phyloP scores from a whole-genome alignment of 2,888 invertebrate genomes.

The Sicus ferrugineus region DNA sequence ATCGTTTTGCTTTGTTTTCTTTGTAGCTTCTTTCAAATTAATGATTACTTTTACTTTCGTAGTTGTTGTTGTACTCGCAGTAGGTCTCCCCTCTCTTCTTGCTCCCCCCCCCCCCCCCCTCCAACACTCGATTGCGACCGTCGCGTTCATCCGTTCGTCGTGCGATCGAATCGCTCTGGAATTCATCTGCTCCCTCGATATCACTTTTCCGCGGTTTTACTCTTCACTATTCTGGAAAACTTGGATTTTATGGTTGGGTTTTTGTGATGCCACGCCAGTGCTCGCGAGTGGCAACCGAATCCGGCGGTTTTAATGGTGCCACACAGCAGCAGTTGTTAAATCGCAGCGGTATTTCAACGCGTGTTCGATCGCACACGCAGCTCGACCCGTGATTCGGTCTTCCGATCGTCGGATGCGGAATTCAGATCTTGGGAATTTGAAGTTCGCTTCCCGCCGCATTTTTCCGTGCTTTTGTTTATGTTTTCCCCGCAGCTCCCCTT shows the following conservation, averaged over 20 bases:
- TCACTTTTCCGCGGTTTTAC: too few species aligned
- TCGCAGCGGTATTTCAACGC: neutral
- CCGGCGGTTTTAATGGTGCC: neutral
- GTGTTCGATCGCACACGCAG: neutral
- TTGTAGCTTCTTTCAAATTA: neutral
- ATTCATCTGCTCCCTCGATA: too few species aligned
- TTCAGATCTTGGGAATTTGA: neutral
- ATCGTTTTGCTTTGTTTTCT: constrained; percentile 32
- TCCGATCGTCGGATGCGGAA: too few species aligned
- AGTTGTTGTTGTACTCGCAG: neutral
- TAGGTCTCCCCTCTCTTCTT: neutral
- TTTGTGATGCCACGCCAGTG: too few species aligned
- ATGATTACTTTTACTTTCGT: neutral
- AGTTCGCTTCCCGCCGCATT: neutral
- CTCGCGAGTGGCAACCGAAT: constrained; percentile 1
- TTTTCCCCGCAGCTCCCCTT: neutral
- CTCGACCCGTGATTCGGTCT: neutral
- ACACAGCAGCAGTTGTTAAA: neutral
- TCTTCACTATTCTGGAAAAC: neutral
- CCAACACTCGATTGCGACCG: too few species aligned
- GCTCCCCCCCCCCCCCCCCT: neutral
- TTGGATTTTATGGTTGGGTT: neutral
- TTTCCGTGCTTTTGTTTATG: too few species aligned
- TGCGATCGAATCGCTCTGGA: too few species aligned
- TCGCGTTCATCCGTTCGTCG: too few species aligned